phyloP scores from a whole-genome alignment of 2,888 invertebrate genomes.

The Liposcelis brunnea region DNA sequence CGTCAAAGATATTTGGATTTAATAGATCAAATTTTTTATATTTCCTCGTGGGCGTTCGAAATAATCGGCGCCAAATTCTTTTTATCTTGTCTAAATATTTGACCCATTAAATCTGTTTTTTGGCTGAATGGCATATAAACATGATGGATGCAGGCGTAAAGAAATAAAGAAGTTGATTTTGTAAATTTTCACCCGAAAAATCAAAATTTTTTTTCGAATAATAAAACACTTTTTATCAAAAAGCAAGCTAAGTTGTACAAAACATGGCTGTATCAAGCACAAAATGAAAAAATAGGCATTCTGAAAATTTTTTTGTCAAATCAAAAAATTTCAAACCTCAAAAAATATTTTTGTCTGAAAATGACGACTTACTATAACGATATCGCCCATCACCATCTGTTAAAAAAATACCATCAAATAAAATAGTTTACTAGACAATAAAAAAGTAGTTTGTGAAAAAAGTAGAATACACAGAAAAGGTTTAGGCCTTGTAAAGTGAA shows the following conservation, averaged over 20 bases:
- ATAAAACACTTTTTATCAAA: no score
- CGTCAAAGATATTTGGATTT: no score
- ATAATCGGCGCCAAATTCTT: not conserved
- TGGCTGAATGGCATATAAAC: not conserved
- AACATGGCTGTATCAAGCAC: slow-evolving; percentile 2
- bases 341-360: no score
- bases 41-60: no score
- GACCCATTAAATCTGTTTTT: slow-evolving; percentile 1
- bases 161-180: no score
- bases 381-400: slow-evolving; percentile 18
- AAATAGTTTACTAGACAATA: slow-evolving; percentile 12
- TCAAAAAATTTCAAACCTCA: slow-evolving; percentile 3
- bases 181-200: not conserved
- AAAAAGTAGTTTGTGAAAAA: no score
- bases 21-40: no score
- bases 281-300: slow-evolving; percentile 6
- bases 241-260: not conserved
- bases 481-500: no score
- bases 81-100: not conserved
- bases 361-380: slow-evolving; percentile 17
- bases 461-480: no score
- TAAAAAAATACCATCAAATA: slow-evolving; percentile 16
- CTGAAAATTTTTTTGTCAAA: not conserved
- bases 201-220: no score
- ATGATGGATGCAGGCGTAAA: not conserved